These are phyloP conservation scores for Mimumesa dahlbomi DNA, from an alignment of 2,888 invertebrate genomes.

Conservation along the genomic window DNA sequence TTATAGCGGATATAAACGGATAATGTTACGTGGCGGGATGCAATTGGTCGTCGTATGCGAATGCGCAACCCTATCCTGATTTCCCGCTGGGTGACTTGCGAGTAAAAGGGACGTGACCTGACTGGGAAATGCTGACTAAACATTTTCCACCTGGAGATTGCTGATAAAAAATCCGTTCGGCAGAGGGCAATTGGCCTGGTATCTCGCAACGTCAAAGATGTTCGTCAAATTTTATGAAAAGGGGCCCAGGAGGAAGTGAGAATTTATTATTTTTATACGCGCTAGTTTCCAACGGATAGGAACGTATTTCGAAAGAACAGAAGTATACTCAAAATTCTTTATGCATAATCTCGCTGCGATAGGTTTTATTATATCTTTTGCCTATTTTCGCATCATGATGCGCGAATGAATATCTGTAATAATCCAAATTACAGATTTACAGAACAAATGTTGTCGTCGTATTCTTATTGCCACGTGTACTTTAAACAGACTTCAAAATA, in stretches of 20 bases:
- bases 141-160: slow-evolving; percentile 35
- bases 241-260: slow-evolving; percentile 11
- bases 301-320: slow-evolving; percentile 31
- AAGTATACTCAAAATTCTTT: slow-evolving; percentile 17
- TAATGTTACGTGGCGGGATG: slow-evolving; percentile 30
- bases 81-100: slow-evolving; percentile 32
- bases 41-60: slow-evolving; percentile 32
- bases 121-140: slow-evolving; percentile 51
- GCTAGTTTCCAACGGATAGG: slow-evolving; percentile 11
- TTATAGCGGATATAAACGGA: slow-evolving; percentile 60
- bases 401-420: too few relatives aligned
- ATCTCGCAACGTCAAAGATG: slow-evolving; percentile 30
- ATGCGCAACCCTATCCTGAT: slow-evolving; percentile 42
- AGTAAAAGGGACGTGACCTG: slow-evolving; percentile 12
- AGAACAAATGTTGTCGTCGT: too few relatives aligned
- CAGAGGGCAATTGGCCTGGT: slow-evolving; percentile 12
- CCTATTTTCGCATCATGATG: too few relatives aligned
- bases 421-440: too few relatives aligned
- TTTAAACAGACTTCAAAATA: too few relatives aligned
- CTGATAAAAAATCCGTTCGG: slow-evolving; percentile 37
- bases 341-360: slow-evolving; percentile 25
- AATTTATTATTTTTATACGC: slow-evolving; percentile 45
- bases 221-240: slow-evolving; percentile 54
- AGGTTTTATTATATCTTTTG: too few relatives aligned
- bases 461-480: too few relatives aligned